A percentile compares a stretch with the other conserved stretches of the same genome.
Conservation (phyloP, 2,797 vertebrate species). For the Vultur gryphus region DNA sequence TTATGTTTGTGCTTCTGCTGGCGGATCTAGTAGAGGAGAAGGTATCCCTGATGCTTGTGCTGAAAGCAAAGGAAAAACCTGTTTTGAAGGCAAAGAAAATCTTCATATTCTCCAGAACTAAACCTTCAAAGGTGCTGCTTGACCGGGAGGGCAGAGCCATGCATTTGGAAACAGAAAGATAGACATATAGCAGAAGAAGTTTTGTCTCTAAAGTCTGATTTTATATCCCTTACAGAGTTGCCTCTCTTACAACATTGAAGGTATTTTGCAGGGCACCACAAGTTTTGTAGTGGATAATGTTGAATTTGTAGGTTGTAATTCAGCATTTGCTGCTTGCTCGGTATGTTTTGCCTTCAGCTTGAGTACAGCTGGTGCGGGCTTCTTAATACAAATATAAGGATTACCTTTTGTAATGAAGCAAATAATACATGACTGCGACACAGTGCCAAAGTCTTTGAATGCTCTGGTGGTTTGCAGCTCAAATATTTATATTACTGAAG, state of each 20-base stretch:
- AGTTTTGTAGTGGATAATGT: not conserved
- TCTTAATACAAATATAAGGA: not conserved
- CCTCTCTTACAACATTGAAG: not conserved
- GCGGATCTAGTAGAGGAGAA: not conserved
- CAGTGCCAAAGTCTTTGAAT: slow-evolving; percentile 21
- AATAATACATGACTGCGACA: not conserved
- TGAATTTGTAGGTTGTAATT: not conserved
- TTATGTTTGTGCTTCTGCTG: not conserved
- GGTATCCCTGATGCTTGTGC: not conserved
- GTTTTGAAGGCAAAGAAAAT: not conserved
- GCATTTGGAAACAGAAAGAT: not conserved
- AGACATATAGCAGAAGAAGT: not conserved
- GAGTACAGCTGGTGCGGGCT: not conserved
- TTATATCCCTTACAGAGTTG: not conserved
- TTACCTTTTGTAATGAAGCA: slow-evolving; percentile 35
- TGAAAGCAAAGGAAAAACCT: not conserved
- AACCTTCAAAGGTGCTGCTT: not conserved
- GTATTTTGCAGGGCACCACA: not conserved
- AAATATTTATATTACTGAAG: slow-evolving; percentile 12
- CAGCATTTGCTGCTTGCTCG: not conserved
- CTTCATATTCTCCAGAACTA: not conserved
- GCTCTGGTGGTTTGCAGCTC: slow-evolving; percentile 4
- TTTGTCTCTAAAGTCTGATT: not conserved
- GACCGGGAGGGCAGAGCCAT: not conserved
- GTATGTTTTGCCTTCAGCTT: not conserved